Conservation (phyloP, 2,797 vertebrate species). For the Acrossocheilus fasciatus region DNA sequence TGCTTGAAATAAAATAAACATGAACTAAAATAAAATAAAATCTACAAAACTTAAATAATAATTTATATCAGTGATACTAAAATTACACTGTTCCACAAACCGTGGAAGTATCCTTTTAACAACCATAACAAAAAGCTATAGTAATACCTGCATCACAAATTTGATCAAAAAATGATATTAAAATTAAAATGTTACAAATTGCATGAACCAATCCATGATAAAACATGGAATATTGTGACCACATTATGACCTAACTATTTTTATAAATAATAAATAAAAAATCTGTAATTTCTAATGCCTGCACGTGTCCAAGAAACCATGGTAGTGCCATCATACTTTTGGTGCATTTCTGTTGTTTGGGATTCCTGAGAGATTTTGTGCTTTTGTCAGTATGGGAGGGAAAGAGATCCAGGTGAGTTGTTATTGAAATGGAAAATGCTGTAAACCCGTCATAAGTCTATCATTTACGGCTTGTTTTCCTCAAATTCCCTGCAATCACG, state of each 20-base stretch:
- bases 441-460: constrained; percentile 29
- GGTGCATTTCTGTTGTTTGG: background rate
- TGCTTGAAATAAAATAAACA: background rate
- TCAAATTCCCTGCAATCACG: background rate
- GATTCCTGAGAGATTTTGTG: constrained; percentile 11
- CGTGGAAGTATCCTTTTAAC: background rate
- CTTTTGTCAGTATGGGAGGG: constrained; percentile 27
- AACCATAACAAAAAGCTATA: background rate
- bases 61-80: background rate
- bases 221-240: no score
- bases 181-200: background rate
- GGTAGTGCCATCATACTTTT: background rate
- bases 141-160: background rate
- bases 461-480: constrained; percentile 22
- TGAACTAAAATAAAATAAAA: background rate
- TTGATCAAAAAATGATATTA: background rate
- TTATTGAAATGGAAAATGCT: constrained; percentile 46
- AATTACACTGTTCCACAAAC: background rate
- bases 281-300: background rate
- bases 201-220: no score
- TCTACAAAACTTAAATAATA: background rate
- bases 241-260: background rate
- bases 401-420: constrained; percentile 36
- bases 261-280: background rate
- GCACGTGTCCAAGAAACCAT: background rate